phyloP scores from a whole-genome alignment of 1,140 invertebrate species.

The Euwallacea similis region DNA sequence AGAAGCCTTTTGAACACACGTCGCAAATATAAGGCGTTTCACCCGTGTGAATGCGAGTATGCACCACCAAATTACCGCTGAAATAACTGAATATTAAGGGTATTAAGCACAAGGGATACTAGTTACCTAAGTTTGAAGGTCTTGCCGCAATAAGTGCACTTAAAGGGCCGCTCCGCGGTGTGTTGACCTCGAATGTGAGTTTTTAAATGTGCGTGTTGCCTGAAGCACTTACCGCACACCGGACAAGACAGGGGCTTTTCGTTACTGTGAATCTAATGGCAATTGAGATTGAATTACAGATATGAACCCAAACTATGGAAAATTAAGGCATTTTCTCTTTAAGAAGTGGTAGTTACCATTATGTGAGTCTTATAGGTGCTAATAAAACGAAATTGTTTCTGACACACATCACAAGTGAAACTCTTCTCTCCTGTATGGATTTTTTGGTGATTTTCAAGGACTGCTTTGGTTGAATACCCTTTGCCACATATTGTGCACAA shows the following conservation, averaged over 20 bases:
- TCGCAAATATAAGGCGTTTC: constrained; percentile 51
- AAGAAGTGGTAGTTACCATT: constrained; percentile 22
- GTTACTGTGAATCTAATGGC: constrained; percentile 57
- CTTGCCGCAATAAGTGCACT: constrained; percentile 39
- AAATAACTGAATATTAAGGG: constrained; percentile 2
- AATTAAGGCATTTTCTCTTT: neutral
- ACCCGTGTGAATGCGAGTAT: constrained; percentile 51
- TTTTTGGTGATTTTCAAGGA: constrained; percentile 40
- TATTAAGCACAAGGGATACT: neutral
- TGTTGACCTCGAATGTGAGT: constrained; percentile 43
- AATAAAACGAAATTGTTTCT: constrained; percentile 53
- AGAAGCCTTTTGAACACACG: constrained; percentile 52
- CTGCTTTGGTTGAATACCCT: constrained; percentile 25
- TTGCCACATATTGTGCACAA: constrained; percentile 32
- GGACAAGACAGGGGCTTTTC: constrained; percentile 67
- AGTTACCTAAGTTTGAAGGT: constrained; percentile 40
- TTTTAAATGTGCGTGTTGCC: constrained; percentile 39
- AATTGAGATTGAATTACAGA: no score
- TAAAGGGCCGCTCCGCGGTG: constrained; percentile 39
- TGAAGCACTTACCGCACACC: constrained; percentile 70
- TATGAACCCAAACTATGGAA: neutral
- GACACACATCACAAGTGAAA: constrained; percentile 42
- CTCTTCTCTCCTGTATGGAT: constrained; percentile 47
- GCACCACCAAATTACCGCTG: constrained; percentile 46
- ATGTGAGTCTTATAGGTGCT: constrained; percentile 50